Base-by-base conservation (phyloP, 2,113 vertebrate species). In the Melanotaenia duboulayi region DNA sequence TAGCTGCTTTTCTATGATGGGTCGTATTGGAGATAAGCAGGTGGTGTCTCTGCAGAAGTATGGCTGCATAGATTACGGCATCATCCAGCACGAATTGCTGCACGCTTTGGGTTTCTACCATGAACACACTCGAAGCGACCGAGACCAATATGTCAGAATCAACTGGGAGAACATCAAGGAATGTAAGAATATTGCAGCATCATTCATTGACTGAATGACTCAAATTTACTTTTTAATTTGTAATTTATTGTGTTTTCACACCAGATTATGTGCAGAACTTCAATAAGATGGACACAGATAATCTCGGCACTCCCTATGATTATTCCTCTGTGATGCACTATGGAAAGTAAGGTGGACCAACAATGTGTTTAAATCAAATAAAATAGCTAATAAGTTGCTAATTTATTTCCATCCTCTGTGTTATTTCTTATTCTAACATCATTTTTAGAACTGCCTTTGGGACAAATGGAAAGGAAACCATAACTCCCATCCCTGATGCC, bases 81-180 rank as follows among this genome's bases (percentile, higher is more conserved):
- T 94, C 68, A 68, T 82, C 56, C 86, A 89, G 60, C 92, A 94
- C 11, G 90, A 91, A 57, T 44, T 93, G 56, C 57, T 92, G 28
- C 93, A 92, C 13, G 12, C 82, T 0, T 28, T 94, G 23, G 92
- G 92, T 19, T 93, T 94, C 82, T 77, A 87, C 74, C 92, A 93
- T 12, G 91, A 94, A n/a, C 92, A 94, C 60, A 90, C 19, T 0
- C 78, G 91, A 1, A 80, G 70, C 4, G 85, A 94, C 82, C 83
- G 91, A 0, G 87, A 94, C 75, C 0, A 63, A 0, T 69, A 94
- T 7, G 9, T 95, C 60, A 71, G 0, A 7, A 87, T 90, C 87
- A 59, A 84, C 75, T 88, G 82, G 88, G 39, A 87, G 0, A 91
- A 93, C 62, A 24, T 94, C 7, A 0, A 2, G 0, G 0, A 64